Base-by-base conservation (phyloP, 2,113 vertebrate species). In the Coryphaenoides rupestris region DNA sequence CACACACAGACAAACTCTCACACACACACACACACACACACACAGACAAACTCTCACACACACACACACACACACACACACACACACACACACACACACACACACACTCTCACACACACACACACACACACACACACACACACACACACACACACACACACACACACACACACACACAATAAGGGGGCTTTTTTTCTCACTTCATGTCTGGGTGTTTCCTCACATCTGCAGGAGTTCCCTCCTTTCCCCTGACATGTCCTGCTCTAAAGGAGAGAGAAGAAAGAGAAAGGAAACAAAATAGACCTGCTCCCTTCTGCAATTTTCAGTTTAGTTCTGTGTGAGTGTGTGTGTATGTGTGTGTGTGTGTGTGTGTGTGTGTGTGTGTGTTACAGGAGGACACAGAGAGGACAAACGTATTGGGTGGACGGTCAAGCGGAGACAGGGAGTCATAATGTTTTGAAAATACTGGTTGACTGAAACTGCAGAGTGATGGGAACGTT, bases 191-290 rank as follows among this genome's bases (percentile, higher is more conserved):
- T 10, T 40, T 13, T 2, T 26, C 6, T 65, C 57, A 53, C 23
- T 54, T 58, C 58, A 63, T 58, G 40, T n/a, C 55, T 66, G 63
- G 66, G 71, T 53, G 58, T 66, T 70, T 66, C 75, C 71, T 46
- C 71, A 45, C 67, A 63, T 60, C 71, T 65, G 61, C 50, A 61
- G 26, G 45, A 64, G 52, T 23, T 56, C 50, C 63, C 63, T 40
- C 60, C 64, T 52, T 63, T 53, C 19, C 49, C 24, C 56, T n/a
- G 9, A 61, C 50, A 19, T 19, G 3, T 19, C 19, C 19, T 19
- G 23, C 24, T 69, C 40, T 61, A 56, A 22, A 65, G 59, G 61
- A 69, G 55, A 22, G 55, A 73, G 15, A 47, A 47, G 46, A 47
- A 47, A 47, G 15, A 47, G 15, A 12, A 47, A 60, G 52, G 28